These are phyloP conservation scores for Pediacus dermestoides DNA, from an alignment of 2,888 invertebrate genomes.

Conservation along the genomic window DNA sequence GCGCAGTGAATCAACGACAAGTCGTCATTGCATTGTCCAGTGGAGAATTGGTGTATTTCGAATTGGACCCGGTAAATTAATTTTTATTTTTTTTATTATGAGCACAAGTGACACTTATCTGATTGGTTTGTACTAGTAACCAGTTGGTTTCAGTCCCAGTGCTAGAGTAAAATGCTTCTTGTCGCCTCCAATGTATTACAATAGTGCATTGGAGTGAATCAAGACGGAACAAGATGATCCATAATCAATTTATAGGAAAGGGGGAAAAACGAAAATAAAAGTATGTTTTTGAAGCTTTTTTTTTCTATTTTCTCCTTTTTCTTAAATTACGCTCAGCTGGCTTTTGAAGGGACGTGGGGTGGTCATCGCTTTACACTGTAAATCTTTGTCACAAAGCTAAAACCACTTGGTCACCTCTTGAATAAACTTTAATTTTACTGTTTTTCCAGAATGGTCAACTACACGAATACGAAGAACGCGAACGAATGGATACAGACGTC, in stretches of 20 bases:
- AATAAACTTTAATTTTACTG: no score
- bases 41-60: slow-evolving; percentile 97
- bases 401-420: no score
- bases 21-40: slow-evolving; percentile 97
- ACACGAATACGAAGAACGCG: slow-evolving; percentile 96
- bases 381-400: no score
- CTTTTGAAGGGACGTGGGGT: no score
- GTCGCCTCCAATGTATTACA: slow-evolving; percentile 45
- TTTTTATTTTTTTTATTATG: slow-evolving; percentile 17
- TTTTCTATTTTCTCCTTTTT: no score
- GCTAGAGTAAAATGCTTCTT: slow-evolving; percentile 42
- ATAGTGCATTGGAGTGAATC: slow-evolving; percentile 49
- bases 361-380: no score
- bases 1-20: slow-evolving; percentile 97
- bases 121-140: slow-evolving; percentile 14
- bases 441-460: slow-evolving; percentile 85
- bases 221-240: slow-evolving; percentile 39
- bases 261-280: no score
- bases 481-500: slow-evolving; percentile 94
- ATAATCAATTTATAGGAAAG: no score
- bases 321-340: no score
- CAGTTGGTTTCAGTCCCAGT: slow-evolving; percentile 29
- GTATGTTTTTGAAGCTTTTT: no score
- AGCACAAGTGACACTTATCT: slow-evolving; percentile 12
- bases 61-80: slow-evolving; percentile 93